Percentiles rank a stretch among this genome's conserved stretches.
These are phyloP conservation scores for Aphrocallistes beatrix DNA, from an alignment of 37 sponge, comb jelly and placozoan genomes.

Conservation along the genomic window DNA sequence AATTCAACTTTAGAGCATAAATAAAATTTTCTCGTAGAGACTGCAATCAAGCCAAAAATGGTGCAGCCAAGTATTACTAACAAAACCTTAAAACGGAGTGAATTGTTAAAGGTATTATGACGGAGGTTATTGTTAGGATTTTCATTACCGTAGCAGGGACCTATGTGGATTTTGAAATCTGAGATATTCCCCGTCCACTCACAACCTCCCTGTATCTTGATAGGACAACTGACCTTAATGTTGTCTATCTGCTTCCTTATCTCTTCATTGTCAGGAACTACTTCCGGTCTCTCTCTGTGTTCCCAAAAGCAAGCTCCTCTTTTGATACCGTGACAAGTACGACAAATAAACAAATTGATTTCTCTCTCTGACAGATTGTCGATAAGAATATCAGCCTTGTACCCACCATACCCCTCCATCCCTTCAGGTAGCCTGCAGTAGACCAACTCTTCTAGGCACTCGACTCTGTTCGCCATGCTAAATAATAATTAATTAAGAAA, in stretches of 20 bases:
- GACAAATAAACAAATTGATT: neutral
- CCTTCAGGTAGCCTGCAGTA: neutral
- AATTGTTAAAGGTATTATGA: no score
- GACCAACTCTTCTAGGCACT: neutral
- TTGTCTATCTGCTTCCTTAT: neutral
- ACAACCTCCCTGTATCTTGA: neutral
- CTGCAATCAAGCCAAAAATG: no score
- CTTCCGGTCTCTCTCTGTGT: neutral
- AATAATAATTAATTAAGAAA: no score
- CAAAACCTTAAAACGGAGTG: no score
- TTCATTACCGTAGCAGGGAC: no score
- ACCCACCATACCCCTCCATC: neutral
- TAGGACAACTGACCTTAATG: neutral
- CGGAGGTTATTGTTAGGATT: no score
- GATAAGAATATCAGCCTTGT: neutral
- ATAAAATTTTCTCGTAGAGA: no score
- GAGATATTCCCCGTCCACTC: neutral
- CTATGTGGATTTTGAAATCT: neutral
- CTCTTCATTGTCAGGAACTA: neutral
- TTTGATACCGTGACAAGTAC: neutral
- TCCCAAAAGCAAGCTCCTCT: neutral
- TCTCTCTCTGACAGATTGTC: neutral
- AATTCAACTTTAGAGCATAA: no score
- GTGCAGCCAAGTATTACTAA: no score
- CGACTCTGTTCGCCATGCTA: no score